Conservation (phyloP, 2,113 vertebrate species). For the Okapia johnstoni region DNA sequence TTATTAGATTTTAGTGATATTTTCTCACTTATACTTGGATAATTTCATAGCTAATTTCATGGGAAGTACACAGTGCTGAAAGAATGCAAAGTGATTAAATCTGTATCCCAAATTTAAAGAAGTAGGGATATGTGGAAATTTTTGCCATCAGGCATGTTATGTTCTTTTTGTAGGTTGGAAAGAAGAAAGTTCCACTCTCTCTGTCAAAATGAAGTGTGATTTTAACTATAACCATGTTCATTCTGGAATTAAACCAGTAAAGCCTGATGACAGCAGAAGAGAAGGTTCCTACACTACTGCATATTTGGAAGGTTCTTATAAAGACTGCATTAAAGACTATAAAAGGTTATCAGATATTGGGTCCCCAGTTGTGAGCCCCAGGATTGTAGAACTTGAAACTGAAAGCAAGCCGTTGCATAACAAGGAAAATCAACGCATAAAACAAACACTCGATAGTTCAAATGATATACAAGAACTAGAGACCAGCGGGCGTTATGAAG, state of each 20-base stretch:
- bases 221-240: constrained; percentile 54
- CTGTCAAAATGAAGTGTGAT: constrained; percentile 78
- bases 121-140: not conserved
- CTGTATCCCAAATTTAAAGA: not conserved
- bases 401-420: constrained; percentile 75
- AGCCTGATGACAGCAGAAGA: constrained; percentile 58
- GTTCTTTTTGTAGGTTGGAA: constrained; percentile 70
- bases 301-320: constrained; percentile 63
- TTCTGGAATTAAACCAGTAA: constrained; percentile 59
- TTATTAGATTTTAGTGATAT: not conserved
- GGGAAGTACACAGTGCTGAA: not conserved
- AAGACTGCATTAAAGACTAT: constrained; percentile 69
- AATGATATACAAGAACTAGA: constrained; percentile 72
- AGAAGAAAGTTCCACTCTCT: constrained; percentile 25
- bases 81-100: not conserved
- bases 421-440: constrained; percentile 81
- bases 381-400: constrained; percentile 53
- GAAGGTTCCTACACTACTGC: constrained; percentile 55
- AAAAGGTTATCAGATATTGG: constrained; percentile 51
- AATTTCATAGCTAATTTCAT: not conserved
- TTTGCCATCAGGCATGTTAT: not conserved
- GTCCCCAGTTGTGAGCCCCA: constrained; percentile 47
- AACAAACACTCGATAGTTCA: constrained; percentile 42
- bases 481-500: constrained; percentile 69
- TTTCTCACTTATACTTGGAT: not conserved